phyloP scores from a whole-genome alignment of 2,113 vertebrate species.

The Dinomys branickii region DNA sequence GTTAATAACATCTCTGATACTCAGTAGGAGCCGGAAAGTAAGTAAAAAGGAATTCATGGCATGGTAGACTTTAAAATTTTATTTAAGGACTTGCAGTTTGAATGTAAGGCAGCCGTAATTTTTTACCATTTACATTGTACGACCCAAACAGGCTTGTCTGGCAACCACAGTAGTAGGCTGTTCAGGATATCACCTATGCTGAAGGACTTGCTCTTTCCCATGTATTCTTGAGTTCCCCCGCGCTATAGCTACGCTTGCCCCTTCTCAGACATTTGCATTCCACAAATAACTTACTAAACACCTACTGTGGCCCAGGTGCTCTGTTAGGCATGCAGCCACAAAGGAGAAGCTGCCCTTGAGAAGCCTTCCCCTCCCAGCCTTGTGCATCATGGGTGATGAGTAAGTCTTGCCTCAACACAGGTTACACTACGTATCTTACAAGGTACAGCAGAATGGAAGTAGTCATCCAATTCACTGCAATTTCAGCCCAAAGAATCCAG shows the following conservation, averaged over 20 bases:
- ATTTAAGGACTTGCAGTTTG: neutral
- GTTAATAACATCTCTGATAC: neutral
- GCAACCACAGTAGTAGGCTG: too few species aligned
- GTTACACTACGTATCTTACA: neutral
- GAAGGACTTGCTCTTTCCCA: neutral
- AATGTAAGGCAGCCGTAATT: neutral
- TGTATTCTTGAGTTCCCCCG: neutral
- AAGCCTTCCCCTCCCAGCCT: neutral
- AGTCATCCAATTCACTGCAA: neutral
- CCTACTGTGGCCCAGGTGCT: neutral
- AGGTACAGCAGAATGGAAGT: neutral
- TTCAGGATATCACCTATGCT: neutral
- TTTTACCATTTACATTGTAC: neutral
- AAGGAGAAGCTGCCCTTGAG: neutral
- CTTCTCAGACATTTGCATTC: neutral
- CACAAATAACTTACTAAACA: neutral
- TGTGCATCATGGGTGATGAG: neutral
- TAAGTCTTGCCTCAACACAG: neutral
- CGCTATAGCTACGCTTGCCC: neutral
- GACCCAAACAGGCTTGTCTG: neutral
- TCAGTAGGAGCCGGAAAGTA: neutral
- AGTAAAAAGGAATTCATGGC: neutral
- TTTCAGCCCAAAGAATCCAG: neutral
- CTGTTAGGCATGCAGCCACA: neutral
- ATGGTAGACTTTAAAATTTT: neutral